Base-by-base conservation (phyloP, 2,888 invertebrate species). In the Prostheceraeus crozeri region DNA sequence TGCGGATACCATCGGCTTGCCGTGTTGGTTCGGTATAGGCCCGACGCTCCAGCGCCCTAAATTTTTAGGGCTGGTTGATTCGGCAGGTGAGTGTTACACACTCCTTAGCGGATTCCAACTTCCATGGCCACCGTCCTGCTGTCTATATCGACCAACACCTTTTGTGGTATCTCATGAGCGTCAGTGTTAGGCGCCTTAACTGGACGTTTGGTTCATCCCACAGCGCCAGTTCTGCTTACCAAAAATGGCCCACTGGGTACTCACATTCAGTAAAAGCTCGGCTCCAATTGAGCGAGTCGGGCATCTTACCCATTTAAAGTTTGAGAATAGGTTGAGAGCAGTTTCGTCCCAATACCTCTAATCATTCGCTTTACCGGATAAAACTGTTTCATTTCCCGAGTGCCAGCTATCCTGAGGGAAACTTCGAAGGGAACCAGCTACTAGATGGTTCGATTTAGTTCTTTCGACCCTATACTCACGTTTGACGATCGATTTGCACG, bases 201-300 rank as follows among this genome's bases (percentile, higher is more conserved):
- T 80, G 80, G 76, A 77, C 82, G 82, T 83, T 83, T 80, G 82
- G 82, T 84, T 83, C 83, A 84, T 83, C 83, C 83, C 83, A 81
- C 83, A 84, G 81, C 83, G 82, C 83, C 83, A 84, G 83, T 84
- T 84, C 83, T 84, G 83, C 83, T 83, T 83, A 83, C 83, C 82
- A 83, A 83, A 83, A 82, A 75, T 82, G 82, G 82, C 82, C 82
- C 83, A 83, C 82, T 83, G 79, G 81, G 80, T 80, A 80, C 80
- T 79, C 78, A 36, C 59, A 59, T 60, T 62, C 40, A 19, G n/a
- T n/a, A n/a, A n/a, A 60, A 70, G 77, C 76, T 76, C 76, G 77
- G 76, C 79, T 80, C 81, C 80, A 68, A 63, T 80, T 74, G 76
- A 81, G 81, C 76, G 82, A 81, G 81, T 79, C 79, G 76, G 78